Evolutionary conservation across 2,888 invertebrate genomes (phyloP), one percentile per base, ranked within the genome.

Genomic region (Orthosia incerta): DNA sequence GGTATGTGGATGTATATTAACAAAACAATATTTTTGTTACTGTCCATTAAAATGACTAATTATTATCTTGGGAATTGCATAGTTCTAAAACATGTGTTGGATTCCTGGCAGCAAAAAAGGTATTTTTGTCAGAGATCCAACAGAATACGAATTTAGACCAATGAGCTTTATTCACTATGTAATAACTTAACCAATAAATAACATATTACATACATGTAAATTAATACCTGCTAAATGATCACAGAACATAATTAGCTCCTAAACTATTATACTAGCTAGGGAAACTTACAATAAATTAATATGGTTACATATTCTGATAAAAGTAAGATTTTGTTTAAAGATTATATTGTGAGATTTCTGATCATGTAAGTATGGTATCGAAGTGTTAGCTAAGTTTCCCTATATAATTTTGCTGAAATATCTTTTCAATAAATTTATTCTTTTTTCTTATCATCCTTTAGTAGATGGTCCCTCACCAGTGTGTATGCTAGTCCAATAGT

Each of bases 401-500:
- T 71, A 72, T 56, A 48, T 5, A 53, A 72, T 61, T 75, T 68
- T 45, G n/a, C 76, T 74, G 70, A 65, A 64, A 65, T 59, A 61
- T 69, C 12, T 60, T 60, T 60, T 39, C 5, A 26, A 46, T 60
- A 20, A 55, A 20, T 45, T 76, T 68, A 80, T 82, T 89, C 88
- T 74, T 95, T 91, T 74, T 93, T 93, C 76, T 93, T 94, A 9
- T 89, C 79, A 67, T 90, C 90, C 83, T 95, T 96, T 48, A 95
- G 88, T 80, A 96, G 55, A 88, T 94, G 94, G 62, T 97, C 97
- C 68, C 96, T 97, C 7, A 96, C 94, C 96, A 98, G 97, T n/a
- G 97, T 96, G 88, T 98, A 98, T 0, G 96, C 96, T 71, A 98
- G 94, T 59, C 98, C 98, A 65, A 97, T 79, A 1, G 98, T 97